These are phyloP conservation scores for Drosophila siamana DNA, from an alignment of 2,888 invertebrate species.

Conservation along the genomic window DNA sequence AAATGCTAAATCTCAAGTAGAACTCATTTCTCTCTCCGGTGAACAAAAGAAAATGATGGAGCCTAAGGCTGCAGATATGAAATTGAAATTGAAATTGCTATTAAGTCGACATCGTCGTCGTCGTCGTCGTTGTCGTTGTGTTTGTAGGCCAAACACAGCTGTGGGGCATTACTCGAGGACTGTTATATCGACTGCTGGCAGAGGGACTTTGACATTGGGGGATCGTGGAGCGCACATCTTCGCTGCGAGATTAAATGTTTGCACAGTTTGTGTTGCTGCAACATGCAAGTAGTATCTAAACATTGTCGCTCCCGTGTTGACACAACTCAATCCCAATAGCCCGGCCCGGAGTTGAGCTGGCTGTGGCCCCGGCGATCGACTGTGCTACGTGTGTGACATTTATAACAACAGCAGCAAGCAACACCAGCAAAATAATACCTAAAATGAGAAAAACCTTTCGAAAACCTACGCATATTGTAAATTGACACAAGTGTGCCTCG, in stretches of 20 bases:
- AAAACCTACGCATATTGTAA: conserved; percentile 75
- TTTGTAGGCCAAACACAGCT: conserved; percentile 71
- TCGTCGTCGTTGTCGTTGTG: no score
- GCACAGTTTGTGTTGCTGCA: conserved; percentile 75
- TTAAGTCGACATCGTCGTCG: conserved; percentile 1
- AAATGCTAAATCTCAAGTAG: conserved; percentile 74
- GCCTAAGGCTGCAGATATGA: conserved; percentile 23
- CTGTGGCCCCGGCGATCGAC: conserved; percentile 29
- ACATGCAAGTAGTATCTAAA: conserved; percentile 64
- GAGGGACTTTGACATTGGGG: conserved; percentile 1
- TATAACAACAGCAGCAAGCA: conserved; percentile 45
- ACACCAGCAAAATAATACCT: conserved; percentile 12
- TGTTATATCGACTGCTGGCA: conserved; percentile 3
- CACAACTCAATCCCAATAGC: conserved; percentile 59
- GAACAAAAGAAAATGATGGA: background rate
- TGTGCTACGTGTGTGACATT: conserved; percentile 73
- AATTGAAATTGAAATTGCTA: conserved; percentile 10
- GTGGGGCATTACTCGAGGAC: conserved; percentile 39
- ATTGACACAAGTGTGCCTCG: conserved; percentile 73
- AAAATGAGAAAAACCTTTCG: conserved; percentile 60
- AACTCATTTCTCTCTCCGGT: conserved; percentile 42
- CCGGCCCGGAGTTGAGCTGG: conserved; percentile 6
- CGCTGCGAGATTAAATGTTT: conserved; percentile 78
- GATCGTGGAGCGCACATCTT: conserved; percentile 66
- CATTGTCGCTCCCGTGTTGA: conserved; percentile 65